Evolutionary conservation across 1,140 invertebrate species (phyloP), one percentile per base, ranked within the genome.

Genomic region (Schlechtendalia chinensis): DNA sequence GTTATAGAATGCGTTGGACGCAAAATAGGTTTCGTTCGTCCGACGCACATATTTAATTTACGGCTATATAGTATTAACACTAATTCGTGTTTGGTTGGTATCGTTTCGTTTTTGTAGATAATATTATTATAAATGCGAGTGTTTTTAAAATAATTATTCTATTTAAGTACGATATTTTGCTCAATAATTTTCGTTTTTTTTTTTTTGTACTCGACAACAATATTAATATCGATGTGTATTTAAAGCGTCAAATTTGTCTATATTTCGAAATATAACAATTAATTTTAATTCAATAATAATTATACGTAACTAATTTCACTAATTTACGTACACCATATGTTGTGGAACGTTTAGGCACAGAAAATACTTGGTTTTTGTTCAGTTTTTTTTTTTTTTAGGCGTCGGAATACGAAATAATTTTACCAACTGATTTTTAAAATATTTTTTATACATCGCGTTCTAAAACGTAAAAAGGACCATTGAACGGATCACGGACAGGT

Each of bases 111-210:
- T n/a, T 59, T 39, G n/a, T 59, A 75, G 19, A n/a, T 75, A 39
- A 32, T 75, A 16, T 67, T 39, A 32, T 32, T 45, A 67, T 67
- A 5, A 39, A n/a, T 12, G 47, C 47, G 47, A 50, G 17, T n/a
- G n/a, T 67, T 45, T 56, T 47, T 56, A 32, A 58, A 32, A 58
- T 58, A 22, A 11, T 56, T 74, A 32, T 74, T n/a, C 59, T 45
- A 75, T 75, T 75, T 75, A 58, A 75, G n/a, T 75, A 75, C 56
- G 54, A 45, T 50, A 50, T 75, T 45, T 75, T 75, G 72, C 72
- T 75, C 72, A 75, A 75, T 59, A 58, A 75, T 54, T 5, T 56
- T 74, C 29, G 19, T 65, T 29, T 11, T 72, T 53, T 72, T 32
- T 32, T 75, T 59, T 56, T 58, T 74, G 45, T 53, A 27, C 17